A percentile compares a stretch with the other conserved stretches of the same genome.
Evolutionary conservation across 2,113 vertebrate genomes (phyloP).

Genomic region (Gadus macrocephalus): DNA sequence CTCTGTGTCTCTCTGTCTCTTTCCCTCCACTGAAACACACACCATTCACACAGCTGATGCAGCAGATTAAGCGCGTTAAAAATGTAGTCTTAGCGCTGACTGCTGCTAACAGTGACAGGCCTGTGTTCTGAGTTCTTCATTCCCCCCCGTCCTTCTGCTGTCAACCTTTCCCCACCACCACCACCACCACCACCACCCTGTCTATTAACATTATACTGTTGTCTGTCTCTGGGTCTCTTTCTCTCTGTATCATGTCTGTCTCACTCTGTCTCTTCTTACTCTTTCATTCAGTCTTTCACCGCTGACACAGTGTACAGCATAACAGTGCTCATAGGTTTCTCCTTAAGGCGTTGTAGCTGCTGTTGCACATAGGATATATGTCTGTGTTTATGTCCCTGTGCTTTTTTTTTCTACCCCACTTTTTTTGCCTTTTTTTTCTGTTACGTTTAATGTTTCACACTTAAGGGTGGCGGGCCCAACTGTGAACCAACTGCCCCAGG

Average conservation of each 20-base stretch:
- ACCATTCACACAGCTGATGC: too few relatives aligned
- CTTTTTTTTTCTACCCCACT: conserved; percentile 8
- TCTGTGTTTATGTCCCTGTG: not conserved
- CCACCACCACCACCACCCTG: too few relatives aligned
- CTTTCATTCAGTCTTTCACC: conserved; percentile 21
- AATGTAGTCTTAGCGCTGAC: not conserved
- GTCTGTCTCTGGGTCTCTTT: conserved; percentile 20
- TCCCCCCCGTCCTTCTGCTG: conserved; percentile 13
- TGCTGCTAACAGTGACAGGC: not conserved
- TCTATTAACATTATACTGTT: conserved; percentile 45
- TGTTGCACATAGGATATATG: not conserved
- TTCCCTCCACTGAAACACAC: not conserved
- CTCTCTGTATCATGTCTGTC: not conserved
- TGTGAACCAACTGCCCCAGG: not conserved
- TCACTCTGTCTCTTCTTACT: not conserved
- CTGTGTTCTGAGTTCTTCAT: not conserved
- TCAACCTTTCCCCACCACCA: not conserved
- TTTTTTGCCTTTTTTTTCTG: not conserved
- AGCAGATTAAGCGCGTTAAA: too few relatives aligned
- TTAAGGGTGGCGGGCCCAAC: conserved; percentile 9
- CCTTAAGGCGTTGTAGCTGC: not conserved
- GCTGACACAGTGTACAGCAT: not conserved
- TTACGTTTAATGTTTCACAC: not conserved
- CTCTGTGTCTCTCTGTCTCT: not conserved
- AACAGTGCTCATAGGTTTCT: conserved; percentile 9